These are phyloP conservation scores for Palaemon carinicauda DNA, from an alignment of 1,140 invertebrate species.

Conservation along the genomic window DNA sequence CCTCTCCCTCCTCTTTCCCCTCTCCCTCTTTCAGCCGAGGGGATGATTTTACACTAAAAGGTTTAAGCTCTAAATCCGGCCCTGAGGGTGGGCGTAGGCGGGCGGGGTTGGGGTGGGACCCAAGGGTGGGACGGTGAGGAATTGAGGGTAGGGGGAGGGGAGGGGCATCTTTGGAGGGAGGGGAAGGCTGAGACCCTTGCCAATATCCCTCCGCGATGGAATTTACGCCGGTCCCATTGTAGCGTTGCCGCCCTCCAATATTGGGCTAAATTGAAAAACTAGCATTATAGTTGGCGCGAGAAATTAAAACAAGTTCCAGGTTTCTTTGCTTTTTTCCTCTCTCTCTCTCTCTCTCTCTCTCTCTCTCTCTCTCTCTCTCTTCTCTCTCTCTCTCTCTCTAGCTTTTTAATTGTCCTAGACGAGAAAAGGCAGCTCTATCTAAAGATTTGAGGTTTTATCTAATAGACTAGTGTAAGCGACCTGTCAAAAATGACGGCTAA, in stretches of 20 bases:
- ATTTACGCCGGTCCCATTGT: conserved; percentile 30
- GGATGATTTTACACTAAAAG: background rate
- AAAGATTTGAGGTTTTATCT: no score
- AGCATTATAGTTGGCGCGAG: conserved; percentile 28
- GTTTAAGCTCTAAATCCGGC: background rate
- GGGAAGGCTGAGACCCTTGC: background rate
- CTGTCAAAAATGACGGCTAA: no score
- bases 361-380: conserved; percentile 6
- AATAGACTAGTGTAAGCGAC: no score
- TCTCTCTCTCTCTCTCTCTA: background rate
- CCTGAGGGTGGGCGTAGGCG: background rate
- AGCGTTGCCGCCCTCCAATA: conserved; percentile 11
- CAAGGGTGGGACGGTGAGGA: background rate
- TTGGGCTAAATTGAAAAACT: conserved; percentile 46
- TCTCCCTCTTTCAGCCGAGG: background rate
- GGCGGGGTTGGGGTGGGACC: background rate
- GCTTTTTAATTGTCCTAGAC: background rate
- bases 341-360: background rate
- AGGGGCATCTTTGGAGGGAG: no score
- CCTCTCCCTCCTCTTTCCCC: background rate
- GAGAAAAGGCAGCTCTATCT: no score
- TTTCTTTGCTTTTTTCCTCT: background rate
- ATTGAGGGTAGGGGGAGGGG: background rate
- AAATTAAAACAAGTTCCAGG: conserved; percentile 20
- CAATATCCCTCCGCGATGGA: conserved; percentile 20